Base-by-base conservation (phyloP, 35 echinoderm and acorn worm genomes). In the Eucidaris tribuloides region DNA sequence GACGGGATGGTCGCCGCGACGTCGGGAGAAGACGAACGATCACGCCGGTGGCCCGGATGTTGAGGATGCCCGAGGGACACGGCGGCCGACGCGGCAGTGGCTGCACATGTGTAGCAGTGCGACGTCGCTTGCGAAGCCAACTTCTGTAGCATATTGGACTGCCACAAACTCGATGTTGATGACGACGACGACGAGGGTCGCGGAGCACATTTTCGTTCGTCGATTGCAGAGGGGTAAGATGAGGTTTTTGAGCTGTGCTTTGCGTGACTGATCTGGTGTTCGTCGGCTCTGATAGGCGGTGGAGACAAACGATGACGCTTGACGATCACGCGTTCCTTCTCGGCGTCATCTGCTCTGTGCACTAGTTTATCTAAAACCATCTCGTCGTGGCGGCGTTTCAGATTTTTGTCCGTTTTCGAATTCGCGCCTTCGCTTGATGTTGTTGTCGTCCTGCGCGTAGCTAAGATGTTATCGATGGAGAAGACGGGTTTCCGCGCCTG, bases 81-180 rank as follows among this genome's bases (percentile, higher is more conserved):
- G 68, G 68, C 35, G 38, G 68, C 25, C 37, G 68, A 74, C 9
- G 44, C 68, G 3, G 28, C 33, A 40, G 68, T 74, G 29, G 68
- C 68, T 1, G 68, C 68, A 42, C 68, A 74, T 25, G 68, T 74
- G 68, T 74, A 74, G 68, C 68, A 74, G 68, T 74, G 68, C 68
- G 68, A 74, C 20, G 68, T 74, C 34, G 68, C 68, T 40, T 74
- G 68, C 38, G 68, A 74, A 44, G 68, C 68, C 11, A 74, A 40
- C 36, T 74, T 74, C 68, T 74, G 68, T 7, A 74, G 68, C 68
- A 74, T 74, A 0, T 14, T 74, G n/a, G 68, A 74, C 25, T 74
- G 68, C 68, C 68, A 74, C 15, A 74, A 40, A 19, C 35, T 40
- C 9, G 28, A 42, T 2, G 61, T 32, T 40, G 68, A 41, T 6